phyloP scores from a whole-genome alignment of 2,113 vertebrate genomes.

The Spheniscus mendiculus region DNA sequence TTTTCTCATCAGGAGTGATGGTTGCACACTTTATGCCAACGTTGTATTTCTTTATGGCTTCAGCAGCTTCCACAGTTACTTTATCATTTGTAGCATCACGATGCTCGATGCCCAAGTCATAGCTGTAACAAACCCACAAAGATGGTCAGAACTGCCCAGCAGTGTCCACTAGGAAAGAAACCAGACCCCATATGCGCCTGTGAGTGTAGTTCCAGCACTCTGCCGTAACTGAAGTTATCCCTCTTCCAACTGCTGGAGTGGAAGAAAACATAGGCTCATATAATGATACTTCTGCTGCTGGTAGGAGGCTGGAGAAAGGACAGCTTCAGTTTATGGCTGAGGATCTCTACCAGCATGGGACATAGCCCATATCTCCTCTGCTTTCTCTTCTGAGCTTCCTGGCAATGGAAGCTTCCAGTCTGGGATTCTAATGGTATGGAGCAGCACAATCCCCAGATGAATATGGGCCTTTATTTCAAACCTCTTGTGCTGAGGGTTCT shows the following conservation, averaged over 20 bases:
- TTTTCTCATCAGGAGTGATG: conserved; percentile 96
- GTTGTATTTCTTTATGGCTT: conserved; percentile 88
- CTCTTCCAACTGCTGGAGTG: neutral
- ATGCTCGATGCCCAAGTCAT: conserved; percentile 93
- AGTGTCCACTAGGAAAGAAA: neutral
- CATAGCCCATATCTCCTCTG: neutral
- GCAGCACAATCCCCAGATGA: neutral
- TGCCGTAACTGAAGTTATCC: neutral
- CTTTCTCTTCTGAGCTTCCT: neutral
- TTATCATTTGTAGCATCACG: conserved; percentile 89
- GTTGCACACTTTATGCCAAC: conserved; percentile 97
- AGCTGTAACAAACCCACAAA: conserved; percentile 75
- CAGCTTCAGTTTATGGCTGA: neutral
- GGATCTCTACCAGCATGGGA: neutral
- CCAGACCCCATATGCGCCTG: neutral
- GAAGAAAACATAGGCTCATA: neutral
- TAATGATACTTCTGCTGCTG: neutral
- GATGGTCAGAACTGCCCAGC: neutral
- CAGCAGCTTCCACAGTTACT: conserved; percentile 92
- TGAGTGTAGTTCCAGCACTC: neutral
- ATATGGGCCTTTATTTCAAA: neutral
- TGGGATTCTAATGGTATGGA: neutral
- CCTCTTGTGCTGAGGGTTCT: neutral
- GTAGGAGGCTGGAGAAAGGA: neutral
- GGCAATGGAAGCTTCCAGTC: neutral